Percentiles rank a stretch among this genome's conserved stretches.
Conservation (phyloP, 2,888 invertebrate genomes). For the Hesperia comma region DNA sequence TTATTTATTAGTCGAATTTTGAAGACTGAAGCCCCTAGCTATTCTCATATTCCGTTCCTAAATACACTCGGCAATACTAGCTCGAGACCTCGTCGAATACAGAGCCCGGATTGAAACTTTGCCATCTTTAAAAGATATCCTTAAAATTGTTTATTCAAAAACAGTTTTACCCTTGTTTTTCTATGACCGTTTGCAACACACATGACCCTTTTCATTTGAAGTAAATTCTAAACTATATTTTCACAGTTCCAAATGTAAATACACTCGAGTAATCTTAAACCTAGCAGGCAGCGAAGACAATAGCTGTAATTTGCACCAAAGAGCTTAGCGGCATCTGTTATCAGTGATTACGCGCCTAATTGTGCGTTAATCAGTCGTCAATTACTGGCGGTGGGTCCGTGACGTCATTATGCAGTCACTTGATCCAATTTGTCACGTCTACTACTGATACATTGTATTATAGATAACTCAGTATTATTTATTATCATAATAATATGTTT, state of each 20-base stretch:
- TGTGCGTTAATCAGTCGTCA: conserved; percentile 71
- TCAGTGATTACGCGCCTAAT: conserved; percentile 65
- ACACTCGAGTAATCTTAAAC: conserved; percentile 7
- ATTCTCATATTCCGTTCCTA: too few relatives aligned
- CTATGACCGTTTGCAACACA: too few relatives aligned
- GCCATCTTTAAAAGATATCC: too few relatives aligned
- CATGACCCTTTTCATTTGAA: too few relatives aligned
- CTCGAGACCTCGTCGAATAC: too few relatives aligned
- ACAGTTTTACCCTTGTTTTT: too few relatives aligned
- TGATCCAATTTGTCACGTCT: conserved; percentile 58
- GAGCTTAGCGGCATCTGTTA: conserved; percentile 53
- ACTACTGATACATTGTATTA: conserved; percentile 3
- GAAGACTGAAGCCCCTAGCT: too few relatives aligned
- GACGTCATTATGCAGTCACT: conserved; percentile 61
- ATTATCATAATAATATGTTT: too few relatives aligned
- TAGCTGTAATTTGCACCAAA: conserved; percentile 24
- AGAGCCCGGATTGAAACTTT: too few relatives aligned
- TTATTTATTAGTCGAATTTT: too few relatives aligned
- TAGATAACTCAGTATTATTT: not conserved
- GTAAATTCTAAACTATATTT: conserved; percentile 2
- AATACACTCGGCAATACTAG: too few relatives aligned
- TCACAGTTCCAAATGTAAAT: conserved; percentile 13
- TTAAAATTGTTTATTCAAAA: too few relatives aligned
- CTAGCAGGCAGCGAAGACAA: conserved; percentile 20
- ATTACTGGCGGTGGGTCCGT: conserved; percentile 58